phyloP scores from a whole-genome alignment of 1,140 invertebrate species.

The Conus ventricosus region DNA sequence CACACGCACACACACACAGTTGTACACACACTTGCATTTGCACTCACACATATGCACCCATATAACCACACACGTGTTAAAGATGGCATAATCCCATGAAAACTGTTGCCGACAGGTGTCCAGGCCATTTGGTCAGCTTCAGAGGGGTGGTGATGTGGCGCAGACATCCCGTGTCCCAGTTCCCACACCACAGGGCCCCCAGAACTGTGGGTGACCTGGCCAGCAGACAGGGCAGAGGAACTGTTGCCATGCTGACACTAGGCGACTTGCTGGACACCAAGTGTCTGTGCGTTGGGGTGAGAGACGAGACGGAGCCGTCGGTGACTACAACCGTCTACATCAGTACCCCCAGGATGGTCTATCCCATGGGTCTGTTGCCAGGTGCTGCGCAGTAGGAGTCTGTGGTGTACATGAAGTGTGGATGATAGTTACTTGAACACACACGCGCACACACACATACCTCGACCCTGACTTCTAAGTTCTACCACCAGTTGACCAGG shows the following conservation, averaged over 20 bases:
- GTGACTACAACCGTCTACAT: conserved; percentile 1
- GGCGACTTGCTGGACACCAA: neutral
- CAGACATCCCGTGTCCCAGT: neutral
- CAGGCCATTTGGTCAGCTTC: conserved; percentile 2
- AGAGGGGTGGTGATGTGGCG: neutral
- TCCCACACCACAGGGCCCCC: neutral
- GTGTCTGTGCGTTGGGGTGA: conserved; percentile 8
- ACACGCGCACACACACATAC: too few species aligned
- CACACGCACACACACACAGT: too few species aligned
- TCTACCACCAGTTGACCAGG: too few species aligned
- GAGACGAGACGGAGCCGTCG: neutral
- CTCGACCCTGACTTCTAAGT: too few species aligned
- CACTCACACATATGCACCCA: too few species aligned
- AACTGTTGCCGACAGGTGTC: neutral
- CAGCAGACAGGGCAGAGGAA: neutral
- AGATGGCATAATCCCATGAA: too few species aligned
- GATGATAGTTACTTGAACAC: too few species aligned
- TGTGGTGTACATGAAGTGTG: neutral
- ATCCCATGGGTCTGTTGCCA: conserved; percentile 17
- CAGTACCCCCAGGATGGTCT: neutral
- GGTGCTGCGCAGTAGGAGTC: neutral
- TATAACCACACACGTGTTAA: too few species aligned
- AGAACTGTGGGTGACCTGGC: neutral
- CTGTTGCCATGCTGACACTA: neutral
- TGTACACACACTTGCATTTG: too few species aligned